Conservation (phyloP, 2,113 vertebrate species). For the Campylomormyrus tamandua region DNA sequence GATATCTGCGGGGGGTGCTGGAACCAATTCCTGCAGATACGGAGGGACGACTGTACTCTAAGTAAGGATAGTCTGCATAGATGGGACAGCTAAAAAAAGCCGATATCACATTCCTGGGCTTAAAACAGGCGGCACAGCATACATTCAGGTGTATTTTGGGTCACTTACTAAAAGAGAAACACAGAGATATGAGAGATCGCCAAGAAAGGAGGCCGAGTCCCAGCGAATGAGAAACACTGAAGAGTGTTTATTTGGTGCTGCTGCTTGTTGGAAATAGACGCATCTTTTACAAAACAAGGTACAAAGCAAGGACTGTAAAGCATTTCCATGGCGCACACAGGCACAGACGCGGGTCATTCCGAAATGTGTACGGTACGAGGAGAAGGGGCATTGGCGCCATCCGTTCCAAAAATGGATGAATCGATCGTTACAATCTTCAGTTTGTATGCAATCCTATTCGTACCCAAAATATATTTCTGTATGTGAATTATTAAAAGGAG, state of each 20-base stretch:
- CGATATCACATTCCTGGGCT: background rate
- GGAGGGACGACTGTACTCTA: background rate
- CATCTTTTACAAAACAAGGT: slow-evolving; percentile 35
- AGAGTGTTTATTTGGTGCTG: slow-evolving; percentile 46
- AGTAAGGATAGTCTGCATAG: background rate
- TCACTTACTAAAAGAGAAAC: background rate
- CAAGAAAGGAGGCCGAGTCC: background rate
- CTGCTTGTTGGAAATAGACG: slow-evolving; percentile 34
- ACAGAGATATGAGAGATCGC: background rate
- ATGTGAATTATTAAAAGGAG: background rate
- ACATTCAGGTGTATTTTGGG: background rate
- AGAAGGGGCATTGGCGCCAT: background rate
- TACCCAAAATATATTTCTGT: background rate
- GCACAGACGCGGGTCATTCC: background rate
- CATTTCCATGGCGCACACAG: slow-evolving; percentile 4
- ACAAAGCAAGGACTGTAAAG: slow-evolving; percentile 18
- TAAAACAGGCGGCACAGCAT: background rate
- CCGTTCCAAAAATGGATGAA: background rate
- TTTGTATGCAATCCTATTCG: background rate
- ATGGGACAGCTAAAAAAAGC: background rate
- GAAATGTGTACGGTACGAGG: background rate
- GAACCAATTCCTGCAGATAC: background rate
- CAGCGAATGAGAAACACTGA: slow-evolving; percentile 21
- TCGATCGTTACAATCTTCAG: background rate
- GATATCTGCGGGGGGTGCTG: too few species aligned